Evolutionary conservation across 2,113 vertebrate species (phyloP), one percentile per base, ranked within the genome.

Genomic region (Trichomycterus rosablanca): DNA sequence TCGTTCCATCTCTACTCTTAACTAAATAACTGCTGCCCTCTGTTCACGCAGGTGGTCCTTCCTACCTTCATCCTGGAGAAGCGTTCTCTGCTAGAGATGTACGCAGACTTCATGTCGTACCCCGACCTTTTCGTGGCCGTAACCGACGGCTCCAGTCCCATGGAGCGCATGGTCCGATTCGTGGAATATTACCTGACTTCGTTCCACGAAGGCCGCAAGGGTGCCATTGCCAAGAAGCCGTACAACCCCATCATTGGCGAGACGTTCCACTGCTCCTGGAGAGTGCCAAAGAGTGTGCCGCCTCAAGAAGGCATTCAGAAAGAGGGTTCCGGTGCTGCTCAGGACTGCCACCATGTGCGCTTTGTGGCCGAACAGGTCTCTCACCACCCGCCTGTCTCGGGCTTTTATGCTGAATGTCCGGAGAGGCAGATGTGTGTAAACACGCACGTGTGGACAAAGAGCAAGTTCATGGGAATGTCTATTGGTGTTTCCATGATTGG

Each of bases 391-490:
- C 96, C 96, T 1, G 94, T 99, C 74, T 99, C 96, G 1, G 94
- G 94, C 71, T 99, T 99, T 84, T 99, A 99, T 2, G 93, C 94
- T 0, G 96, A 99, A 74, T 99, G 95, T 72, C 84, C 76, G 11
- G 96, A 99, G 76, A 91, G 81, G 72, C 87, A 81, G 68, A 95
- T 99, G 84, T 97, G 94, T 39, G 92, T 98, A 56, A 98, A 95
- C 64, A 93, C 93, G 0, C 94, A 97, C 0, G 88, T 99, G 67
- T 99, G 96, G 96, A 99, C 96, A 77, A 98, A 95, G 81, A 99
- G 96, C 87, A 99, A 99, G 86, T 99, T 99, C 82, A 90, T 99
- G 85, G 96, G 96, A 39, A 99, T 99, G 96, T 99, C 96, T 1
- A 97, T 99, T 61, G 96, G 96, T 0, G 96, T 99, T 24, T 94